phyloP scores from a whole-genome alignment of 2,888 invertebrate species.

The Graphium colonna region DNA sequence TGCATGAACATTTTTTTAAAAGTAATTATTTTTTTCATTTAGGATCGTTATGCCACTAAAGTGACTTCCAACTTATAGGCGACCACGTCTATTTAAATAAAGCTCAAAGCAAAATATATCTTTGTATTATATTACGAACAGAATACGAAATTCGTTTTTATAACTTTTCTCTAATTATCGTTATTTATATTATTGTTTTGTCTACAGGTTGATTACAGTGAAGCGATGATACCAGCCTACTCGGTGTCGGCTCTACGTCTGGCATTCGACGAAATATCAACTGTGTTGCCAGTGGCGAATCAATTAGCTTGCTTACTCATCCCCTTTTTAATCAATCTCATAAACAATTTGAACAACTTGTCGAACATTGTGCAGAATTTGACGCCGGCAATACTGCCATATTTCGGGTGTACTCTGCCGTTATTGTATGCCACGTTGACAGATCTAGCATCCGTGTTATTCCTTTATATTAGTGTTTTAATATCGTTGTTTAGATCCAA shows the following conservation, averaged over 20 bases:
- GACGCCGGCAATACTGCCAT: conserved; percentile 65
- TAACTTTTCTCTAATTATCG: neutral
- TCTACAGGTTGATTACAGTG: conserved; percentile 5
- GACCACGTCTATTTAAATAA: too few relatives aligned
- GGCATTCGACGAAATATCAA: conserved; percentile 67
- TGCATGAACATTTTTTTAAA: too few relatives aligned
- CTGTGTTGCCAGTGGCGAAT: conserved; percentile 61
- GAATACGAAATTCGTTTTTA: too few relatives aligned
- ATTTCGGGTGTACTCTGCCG: conserved; percentile 68
- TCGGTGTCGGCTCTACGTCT: conserved; percentile 63
- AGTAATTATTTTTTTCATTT: too few relatives aligned
- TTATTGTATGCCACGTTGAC: conserved; percentile 65
- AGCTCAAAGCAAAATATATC: too few relatives aligned
- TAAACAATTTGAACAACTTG: conserved; percentile 67
- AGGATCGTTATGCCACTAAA: too few relatives aligned
- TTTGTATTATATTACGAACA: too few relatives aligned
- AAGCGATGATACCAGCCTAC: conserved; percentile 69
- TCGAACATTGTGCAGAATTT: conserved; percentile 71
- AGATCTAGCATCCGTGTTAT: conserved; percentile 65
- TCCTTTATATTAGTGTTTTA: conserved; percentile 64
- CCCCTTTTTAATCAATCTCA: conserved; percentile 66
- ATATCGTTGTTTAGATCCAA: conserved; percentile 68
- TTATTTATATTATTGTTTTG: neutral
- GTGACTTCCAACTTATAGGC: too few relatives aligned
- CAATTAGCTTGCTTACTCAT: conserved; percentile 62